A percentile compares a stretch with the other conserved stretches of the same genome.
Evolutionary conservation across 2,797 vertebrate species (phyloP).

Genomic region (Malurus splendens): DNA sequence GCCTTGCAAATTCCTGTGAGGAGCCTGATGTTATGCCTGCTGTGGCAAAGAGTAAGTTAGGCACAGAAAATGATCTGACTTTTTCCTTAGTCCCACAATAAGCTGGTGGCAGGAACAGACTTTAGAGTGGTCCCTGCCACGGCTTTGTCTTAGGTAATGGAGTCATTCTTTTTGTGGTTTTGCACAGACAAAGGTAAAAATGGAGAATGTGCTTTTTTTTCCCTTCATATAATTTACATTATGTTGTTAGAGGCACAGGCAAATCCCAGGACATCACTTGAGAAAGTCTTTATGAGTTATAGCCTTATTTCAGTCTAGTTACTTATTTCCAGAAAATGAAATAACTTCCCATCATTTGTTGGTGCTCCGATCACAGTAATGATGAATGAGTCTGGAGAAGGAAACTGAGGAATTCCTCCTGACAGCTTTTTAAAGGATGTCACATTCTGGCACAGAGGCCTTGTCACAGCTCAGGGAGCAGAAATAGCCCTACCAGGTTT

Average conservation of each 20-base stretch:
- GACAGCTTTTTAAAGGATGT: conserved; percentile 58
- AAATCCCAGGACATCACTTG: conserved; percentile 25
- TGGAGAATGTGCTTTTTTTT: neutral
- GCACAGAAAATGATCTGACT: neutral
- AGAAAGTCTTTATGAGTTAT: conserved; percentile 29
- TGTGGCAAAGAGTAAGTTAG: neutral
- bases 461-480: conserved; percentile 1
- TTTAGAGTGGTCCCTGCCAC: neutral
- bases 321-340: conserved; percentile 67
- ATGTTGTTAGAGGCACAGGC: neutral
- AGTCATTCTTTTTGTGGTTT: neutral
- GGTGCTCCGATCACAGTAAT: conserved; percentile 65
- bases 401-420: conserved; percentile 52
- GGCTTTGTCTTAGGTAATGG: neutral
- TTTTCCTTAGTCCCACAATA: neutral
- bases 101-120: neutral
- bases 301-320: conserved; percentile 50
- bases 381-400: conserved; percentile 67
- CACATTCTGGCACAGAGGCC: conserved; percentile 57
- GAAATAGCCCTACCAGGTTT: conserved; percentile 48
- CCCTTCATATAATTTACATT: neutral
- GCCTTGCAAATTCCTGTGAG: conserved; percentile 9
- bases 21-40: neutral
- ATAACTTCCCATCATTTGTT: conserved; percentile 63
- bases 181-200: neutral